Base-by-base conservation (phyloP, 2,888 invertebrate genomes). In the Drosophila colorata region DNA sequence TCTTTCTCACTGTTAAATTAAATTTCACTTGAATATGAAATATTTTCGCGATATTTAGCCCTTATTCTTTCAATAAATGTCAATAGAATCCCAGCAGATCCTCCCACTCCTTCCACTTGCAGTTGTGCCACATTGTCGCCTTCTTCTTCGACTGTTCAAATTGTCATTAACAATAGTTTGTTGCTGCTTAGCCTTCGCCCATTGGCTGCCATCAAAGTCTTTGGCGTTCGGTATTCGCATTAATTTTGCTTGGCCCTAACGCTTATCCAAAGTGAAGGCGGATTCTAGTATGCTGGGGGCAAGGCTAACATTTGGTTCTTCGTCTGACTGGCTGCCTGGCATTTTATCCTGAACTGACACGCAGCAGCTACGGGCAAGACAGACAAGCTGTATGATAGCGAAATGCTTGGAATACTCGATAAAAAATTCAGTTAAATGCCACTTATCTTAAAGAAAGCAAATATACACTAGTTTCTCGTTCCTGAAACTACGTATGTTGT, bases 121-220 rank as follows among this genome's bases (percentile, higher is more conserved):
- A 38, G 20, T 25, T 44, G 28, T 33, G 4, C 7, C 49, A 37
- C 52, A 57, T 46, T 59, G 35, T 46, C 60, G 49, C 33, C 70
- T 46, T 53, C 70, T 46, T 53, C 53, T 49, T 64, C 51, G 51
- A 63, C 61, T 68, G 59, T 44, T 75, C 43, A 49, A 53, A 75
- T 69, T 69, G 70, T 47, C 64, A 64, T 57, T 75, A 55, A 69
- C 33, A 64, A 60, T 52, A 57, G 60, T 69, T 74, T 75, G 64
- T 53, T 63, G 47, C 47, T 74, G 55, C 74, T 55, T 38, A 48
- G 44, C 55, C 23, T 44, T 48, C 64, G 58, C 55, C 55, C 58
- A 74, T 75, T 75, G 59, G 76, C 53, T 60, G 74, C 56, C 76
- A 64, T 75, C 63, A 59, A 69, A 75, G 59, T 63, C 59, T 37